phyloP scores from a whole-genome alignment of 1,140 invertebrate genomes.

The Littorina saxatilis region DNA sequence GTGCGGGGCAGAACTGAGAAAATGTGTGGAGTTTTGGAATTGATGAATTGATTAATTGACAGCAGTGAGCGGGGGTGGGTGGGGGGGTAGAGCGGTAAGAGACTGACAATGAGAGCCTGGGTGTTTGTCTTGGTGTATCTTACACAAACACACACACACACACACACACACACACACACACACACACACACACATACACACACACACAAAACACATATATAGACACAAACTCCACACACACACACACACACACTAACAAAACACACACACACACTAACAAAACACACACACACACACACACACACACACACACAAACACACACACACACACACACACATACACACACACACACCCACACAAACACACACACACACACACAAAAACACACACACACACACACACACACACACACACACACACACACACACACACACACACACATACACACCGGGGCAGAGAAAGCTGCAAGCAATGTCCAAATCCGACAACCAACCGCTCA shows the following conservation, averaged over 20 bases:
- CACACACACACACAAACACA: background rate
- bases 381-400: background rate
- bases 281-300: background rate
- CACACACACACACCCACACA: background rate
- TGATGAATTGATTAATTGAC: too few species aligned
- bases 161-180: conserved; percentile 25
- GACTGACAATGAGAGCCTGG: too few species aligned
- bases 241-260: background rate
- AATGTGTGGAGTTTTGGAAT: too few species aligned
- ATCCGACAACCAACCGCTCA: too few species aligned
- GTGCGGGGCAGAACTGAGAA: too few species aligned
- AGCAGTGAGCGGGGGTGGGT: too few species aligned
- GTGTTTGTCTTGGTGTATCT: background rate
- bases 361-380: background rate
- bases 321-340: background rate
- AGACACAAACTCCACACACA: conserved; percentile 16
- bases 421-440: conserved; percentile 20
- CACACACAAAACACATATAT: conserved; percentile 9
- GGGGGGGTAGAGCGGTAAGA: too few species aligned
- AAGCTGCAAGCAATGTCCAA: too few species aligned
- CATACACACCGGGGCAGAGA: conserved; percentile 1
- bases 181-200: conserved; percentile 24
- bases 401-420: conserved; percentile 12
- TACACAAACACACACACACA: conserved; percentile 5
- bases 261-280: conserved; percentile 4